A percentile compares a stretch with the other conserved stretches of the same genome.
phyloP scores from a whole-genome alignment of 2,113 vertebrate species.

The Microtus ochrogaster region DNA sequence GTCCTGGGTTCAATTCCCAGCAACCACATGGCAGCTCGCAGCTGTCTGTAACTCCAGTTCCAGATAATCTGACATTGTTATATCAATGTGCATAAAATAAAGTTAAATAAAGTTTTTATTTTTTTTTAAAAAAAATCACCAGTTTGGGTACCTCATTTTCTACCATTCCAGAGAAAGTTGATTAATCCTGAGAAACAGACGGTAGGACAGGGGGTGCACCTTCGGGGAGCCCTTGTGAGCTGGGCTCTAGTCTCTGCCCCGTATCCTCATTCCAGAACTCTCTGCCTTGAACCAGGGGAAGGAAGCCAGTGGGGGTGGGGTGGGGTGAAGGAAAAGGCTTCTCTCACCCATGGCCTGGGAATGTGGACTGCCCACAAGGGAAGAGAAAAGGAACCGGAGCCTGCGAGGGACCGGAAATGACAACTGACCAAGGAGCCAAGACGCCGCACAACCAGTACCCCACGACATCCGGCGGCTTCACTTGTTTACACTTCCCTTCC shows the following conservation, averaged over 20 bases:
- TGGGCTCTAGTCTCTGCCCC: neutral
- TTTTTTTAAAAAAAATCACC: no score
- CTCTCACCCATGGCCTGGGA: neutral
- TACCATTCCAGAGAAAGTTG: neutral
- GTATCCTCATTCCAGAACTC: neutral
- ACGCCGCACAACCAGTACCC: neutral
- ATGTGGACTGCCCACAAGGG: neutral
- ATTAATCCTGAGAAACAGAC: neutral
- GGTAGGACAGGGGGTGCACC: neutral
- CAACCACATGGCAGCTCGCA: no score
- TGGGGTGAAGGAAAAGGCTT: neutral
- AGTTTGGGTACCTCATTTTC: neutral
- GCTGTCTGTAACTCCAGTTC: no score
- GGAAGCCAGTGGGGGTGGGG: neutral
- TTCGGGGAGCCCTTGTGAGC: neutral
- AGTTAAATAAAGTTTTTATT: no score
- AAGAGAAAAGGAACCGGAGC: neutral
- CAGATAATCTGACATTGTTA: no score
- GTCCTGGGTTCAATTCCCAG: no score
- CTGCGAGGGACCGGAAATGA: slow-evolving; percentile 34
- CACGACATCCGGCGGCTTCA: neutral
- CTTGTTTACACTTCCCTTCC: slow-evolving; percentile 52
- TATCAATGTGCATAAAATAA: no score
- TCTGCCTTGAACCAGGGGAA: neutral
- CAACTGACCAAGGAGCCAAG: slow-evolving; percentile 20